These are phyloP conservation scores for Pseudorasbora parva DNA, from an alignment of 2,113 vertebrate species.

Conservation along the genomic window DNA sequence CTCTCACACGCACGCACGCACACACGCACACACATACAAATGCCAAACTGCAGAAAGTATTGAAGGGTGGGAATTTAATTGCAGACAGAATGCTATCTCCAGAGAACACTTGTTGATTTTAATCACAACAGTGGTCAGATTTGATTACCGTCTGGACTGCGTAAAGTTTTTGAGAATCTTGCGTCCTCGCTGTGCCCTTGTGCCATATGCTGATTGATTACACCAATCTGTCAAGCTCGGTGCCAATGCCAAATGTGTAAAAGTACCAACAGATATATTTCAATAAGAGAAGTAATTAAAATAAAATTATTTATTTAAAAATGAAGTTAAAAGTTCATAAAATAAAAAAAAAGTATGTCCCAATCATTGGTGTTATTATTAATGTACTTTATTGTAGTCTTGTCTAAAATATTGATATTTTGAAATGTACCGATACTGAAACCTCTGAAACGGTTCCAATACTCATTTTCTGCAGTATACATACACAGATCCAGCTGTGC, in stretches of 20 bases:
- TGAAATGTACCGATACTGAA: too few species aligned
- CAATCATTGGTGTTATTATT: neutral
- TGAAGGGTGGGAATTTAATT: constrained; percentile 36
- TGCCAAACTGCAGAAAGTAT: constrained; percentile 14
- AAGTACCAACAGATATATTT: neutral
- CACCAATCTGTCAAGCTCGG: constrained; percentile 39
- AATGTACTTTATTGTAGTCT: neutral
- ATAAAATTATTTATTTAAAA: neutral
- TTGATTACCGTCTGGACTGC: constrained; percentile 40
- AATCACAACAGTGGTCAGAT: constrained; percentile 51
- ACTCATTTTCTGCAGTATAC: too few species aligned
- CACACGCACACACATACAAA: neutral
- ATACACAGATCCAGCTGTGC: too few species aligned
- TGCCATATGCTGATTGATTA: constrained; percentile 36
- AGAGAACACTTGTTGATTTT: constrained; percentile 48
- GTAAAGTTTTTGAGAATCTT: constrained; percentile 34
- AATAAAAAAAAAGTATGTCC: too few species aligned
- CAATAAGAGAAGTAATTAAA: neutral
- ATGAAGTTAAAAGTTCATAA: neutral
- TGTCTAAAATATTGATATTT: too few species aligned
- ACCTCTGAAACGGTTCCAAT: too few species aligned
- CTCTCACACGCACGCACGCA: neutral
- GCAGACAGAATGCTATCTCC: constrained; percentile 41
- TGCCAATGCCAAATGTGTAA: constrained; percentile 12
- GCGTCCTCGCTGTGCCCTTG: constrained; percentile 40